phyloP scores from a whole-genome alignment of 2,888 invertebrate genomes.

The Tortrix viridana region DNA sequence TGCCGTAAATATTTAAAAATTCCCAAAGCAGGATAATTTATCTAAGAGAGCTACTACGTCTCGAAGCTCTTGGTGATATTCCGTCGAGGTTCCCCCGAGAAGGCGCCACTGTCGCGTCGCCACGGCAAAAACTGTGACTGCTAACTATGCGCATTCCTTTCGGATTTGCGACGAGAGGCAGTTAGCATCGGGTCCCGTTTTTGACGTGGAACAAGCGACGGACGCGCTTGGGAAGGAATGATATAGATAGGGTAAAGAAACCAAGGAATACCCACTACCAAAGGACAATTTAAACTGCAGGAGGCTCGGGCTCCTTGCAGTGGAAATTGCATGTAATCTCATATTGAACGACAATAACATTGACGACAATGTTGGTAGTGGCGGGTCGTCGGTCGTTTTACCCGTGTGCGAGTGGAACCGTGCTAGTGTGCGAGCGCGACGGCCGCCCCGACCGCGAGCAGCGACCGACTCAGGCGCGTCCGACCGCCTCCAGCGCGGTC shows the following conservation, averaged over 20 bases:
- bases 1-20: conserved; percentile 28
- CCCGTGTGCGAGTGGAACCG: conserved; percentile 75
- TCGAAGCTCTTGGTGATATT: conserved; percentile 47
- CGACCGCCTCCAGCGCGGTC: conserved; percentile 83
- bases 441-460: conserved; percentile 79
- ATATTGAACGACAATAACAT: neutral
- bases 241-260: conserved; percentile 46
- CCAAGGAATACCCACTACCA: conserved; percentile 30
- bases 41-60: conserved; percentile 64
- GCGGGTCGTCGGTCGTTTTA: conserved; percentile 52
- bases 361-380: conserved; percentile 46
- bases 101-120: conserved; percentile 34
- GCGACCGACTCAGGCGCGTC: conserved; percentile 78
- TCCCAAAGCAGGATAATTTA: conserved; percentile 44
- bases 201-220: conserved; percentile 13
- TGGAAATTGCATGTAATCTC: neutral
- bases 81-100: conserved; percentile 49
- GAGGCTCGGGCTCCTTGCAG: conserved; percentile 2
- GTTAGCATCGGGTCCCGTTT: conserved; percentile 20
- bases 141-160: conserved; percentile 23
- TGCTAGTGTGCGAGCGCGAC: conserved; percentile 80
- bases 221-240: conserved; percentile 46
- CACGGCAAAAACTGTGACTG: conserved; percentile 22
- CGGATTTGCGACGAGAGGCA: conserved; percentile 12
- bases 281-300: conserved; percentile 3